Base-by-base conservation (phyloP, 2,888 invertebrate genomes). In the Caenorhabditis sp. region DNA sequence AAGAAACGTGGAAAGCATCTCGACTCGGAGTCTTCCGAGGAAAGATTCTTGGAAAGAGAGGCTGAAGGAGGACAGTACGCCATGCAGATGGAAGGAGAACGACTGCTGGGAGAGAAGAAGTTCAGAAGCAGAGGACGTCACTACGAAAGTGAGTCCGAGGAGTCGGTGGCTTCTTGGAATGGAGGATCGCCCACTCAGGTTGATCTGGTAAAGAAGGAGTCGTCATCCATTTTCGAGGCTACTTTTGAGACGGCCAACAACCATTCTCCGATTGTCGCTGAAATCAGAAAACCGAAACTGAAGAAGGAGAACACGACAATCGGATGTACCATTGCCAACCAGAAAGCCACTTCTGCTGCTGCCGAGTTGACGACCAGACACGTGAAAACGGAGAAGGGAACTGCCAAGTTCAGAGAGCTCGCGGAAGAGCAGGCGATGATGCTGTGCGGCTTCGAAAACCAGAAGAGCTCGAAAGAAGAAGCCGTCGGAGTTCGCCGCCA, bases 201-300 rank as follows among this genome's bases (percentile, higher is more conserved):
- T n/a, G 84, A 84, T 35, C 74, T 87, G 39, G 73, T 85, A 24
- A 86, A 85, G 63, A 85, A 88, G 50, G 87, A 88, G 46, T 83
- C 83, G 22, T 61, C 82, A n/a, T 85, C 87, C 1, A 68, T 78
- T 39, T 87, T 87, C 58, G 84, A 87, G 32, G 79, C 85, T n/a
- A 83, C 83, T 43, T 85, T 87, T 43, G 86, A 86, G 58, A 83
- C 85, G n/a, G 68, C 85, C 2, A 81, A 80, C 48, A 74, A 73
- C 17, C 58, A 76, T 39, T 65, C 68, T 27, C 78, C 81, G 8
- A 41, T 78, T 20, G 15, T n/a, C 0, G 59, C 50, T 0, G 62
- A 65, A 8, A 48, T 81, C 43, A 72, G 58, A 56, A 66, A 75
- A 50, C 73, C 79, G 22, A 73, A 74, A n/a, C 39, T 75, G 56